phyloP scores from a whole-genome alignment of 1,140 invertebrate genomes.

The Pristionchus pacificus region DNA sequence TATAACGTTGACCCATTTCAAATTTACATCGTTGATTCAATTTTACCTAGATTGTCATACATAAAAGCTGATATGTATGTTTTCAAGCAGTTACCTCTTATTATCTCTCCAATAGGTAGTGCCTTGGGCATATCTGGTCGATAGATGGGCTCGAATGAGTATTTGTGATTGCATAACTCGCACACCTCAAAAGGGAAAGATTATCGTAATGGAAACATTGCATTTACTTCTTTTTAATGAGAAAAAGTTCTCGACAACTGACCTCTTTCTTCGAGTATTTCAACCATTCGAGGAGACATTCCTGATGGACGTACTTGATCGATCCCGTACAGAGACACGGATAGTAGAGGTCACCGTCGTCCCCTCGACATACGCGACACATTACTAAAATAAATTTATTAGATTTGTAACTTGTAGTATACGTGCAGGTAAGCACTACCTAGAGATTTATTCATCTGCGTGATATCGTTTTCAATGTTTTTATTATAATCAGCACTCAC shows the following conservation, averaged over 20 bases:
- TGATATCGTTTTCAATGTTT: no score
- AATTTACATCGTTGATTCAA: no score
- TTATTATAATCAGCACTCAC: no score
- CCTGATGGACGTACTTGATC: constrained; percentile 97
- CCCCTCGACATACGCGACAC: constrained; percentile 92
- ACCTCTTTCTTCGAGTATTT: constrained; percentile 64
- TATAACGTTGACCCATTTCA: no score
- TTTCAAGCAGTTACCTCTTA: no score
- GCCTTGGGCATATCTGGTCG: constrained; percentile 96
- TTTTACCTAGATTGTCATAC: no score
- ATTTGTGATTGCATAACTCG: constrained; percentile 93
- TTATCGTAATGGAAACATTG: neutral
- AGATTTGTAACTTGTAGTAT: no score
- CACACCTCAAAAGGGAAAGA: constrained; percentile 73
- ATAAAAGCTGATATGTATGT: no score
- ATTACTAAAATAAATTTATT: constrained; percentile 74
- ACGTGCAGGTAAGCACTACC: no score
- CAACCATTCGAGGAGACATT: constrained; percentile 69
- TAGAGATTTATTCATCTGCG: no score
- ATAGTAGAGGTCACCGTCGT: constrained; percentile 87
- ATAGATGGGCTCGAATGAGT: constrained; percentile 97
- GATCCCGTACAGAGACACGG: constrained; percentile 97
- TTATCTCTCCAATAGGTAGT: constrained; percentile 81
- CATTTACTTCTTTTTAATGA: neutral
- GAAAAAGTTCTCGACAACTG: constrained; percentile 3